Base-by-base conservation (phyloP, 30 jellyfish, hydroid and myxozoan species). In the Aurelia aurita region DNA sequence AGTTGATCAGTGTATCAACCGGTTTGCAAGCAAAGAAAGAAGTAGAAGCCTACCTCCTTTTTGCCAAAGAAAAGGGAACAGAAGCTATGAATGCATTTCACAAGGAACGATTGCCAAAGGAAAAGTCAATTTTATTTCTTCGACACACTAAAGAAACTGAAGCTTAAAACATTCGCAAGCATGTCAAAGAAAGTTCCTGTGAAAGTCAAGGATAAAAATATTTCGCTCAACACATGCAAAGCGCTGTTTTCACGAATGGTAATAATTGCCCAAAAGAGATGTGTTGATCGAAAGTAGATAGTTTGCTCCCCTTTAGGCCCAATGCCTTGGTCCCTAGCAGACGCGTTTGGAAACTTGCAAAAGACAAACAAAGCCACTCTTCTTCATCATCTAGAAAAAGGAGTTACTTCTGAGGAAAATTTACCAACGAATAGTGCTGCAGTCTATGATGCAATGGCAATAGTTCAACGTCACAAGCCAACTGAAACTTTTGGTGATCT, bases 261-360 rank as follows among this genome's bases (percentile, higher is more conserved):
- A 35, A 23, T 71, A 46, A 71, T 71, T 25, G 63, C 49, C 43
- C 84, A 71, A 71, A 26, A 18, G 35, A 20, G 74, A 20, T 13
- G 15, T 12, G 35, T 61, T 10, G 28, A 61, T 23, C 74, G 14
- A 20, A 61, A 61, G 35, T 10, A 61, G 35, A 25, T 61, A 61
- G 13, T 22, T 19, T 34, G 78, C 57, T 66, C 28, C 31, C 70
- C 18, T 43, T 47, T 71, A 6, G 83, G 83, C 26, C 83, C 77
- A 43, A 54, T 47, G 26, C 87, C 87, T 31, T 74, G 87, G 87
- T 47, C 84, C 22, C 79, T 74, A 53, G 87, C 87, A 28, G 78
- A 51, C 63, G 21, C 79, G 21, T 31, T 31, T 74, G 87, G 87
- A 51, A 16, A 49, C 58, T 12, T 74, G 55, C 44, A 47, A 18